phyloP scores from a whole-genome alignment of 2,888 invertebrate genomes.

The Aphodius sticticus region DNA sequence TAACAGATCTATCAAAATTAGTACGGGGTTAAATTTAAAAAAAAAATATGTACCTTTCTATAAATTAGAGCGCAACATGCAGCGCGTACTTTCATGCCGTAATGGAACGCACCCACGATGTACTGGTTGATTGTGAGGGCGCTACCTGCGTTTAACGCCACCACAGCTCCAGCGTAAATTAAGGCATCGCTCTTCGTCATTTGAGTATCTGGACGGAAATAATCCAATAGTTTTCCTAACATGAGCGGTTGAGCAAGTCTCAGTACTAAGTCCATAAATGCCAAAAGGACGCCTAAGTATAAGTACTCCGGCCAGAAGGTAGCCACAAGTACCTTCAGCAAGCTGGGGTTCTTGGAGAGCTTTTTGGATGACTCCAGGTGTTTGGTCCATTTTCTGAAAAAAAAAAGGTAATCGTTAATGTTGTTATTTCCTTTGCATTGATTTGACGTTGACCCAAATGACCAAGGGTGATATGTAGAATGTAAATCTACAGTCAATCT shows the following conservation, averaged over 20 bases:
- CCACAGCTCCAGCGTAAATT: constrained; percentile 68
- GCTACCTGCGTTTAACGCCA: constrained; percentile 64
- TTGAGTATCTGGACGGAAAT: constrained; percentile 66
- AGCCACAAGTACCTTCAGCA: constrained; percentile 70
- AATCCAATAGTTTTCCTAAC: constrained; percentile 70
- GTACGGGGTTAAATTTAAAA: no score
- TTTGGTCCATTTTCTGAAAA: constrained; percentile 70
- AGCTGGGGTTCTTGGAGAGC: constrained; percentile 67
- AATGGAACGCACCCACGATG: constrained; percentile 73
- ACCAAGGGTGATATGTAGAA: no score
- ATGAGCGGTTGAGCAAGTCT: constrained; percentile 73
- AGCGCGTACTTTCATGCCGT: constrained; percentile 83
- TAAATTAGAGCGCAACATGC: constrained; percentile 86
- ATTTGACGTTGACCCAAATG: no score
- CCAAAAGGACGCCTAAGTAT: constrained; percentile 68
- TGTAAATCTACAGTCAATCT: no score
- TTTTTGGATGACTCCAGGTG: constrained; percentile 67
- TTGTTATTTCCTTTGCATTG: no score
- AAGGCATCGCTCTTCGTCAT: constrained; percentile 68
- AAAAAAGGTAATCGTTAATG: constrained; percentile 22
- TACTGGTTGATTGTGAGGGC: constrained; percentile 73
- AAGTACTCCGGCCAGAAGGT: constrained; percentile 76
- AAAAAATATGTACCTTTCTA: constrained; percentile 72
- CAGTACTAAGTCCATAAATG: constrained; percentile 66
- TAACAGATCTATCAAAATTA: no score